Evolutionary conservation across 2,888 invertebrate species (phyloP).

Genomic region (Phortica magna): DNA sequence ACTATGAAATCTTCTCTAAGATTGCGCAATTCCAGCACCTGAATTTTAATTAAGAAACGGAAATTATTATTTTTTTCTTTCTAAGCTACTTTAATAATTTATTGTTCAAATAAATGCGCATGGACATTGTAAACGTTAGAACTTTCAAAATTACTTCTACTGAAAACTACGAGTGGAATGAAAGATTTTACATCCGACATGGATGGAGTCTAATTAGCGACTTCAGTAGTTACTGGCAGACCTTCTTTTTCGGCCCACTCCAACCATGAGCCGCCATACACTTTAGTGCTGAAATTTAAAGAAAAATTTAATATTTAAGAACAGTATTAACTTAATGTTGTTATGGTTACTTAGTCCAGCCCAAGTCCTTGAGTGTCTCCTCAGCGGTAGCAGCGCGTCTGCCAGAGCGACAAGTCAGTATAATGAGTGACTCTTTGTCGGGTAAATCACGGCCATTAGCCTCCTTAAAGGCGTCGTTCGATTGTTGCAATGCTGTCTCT

Average conservation of each 20-base stretch:
- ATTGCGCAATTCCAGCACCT: too few species aligned
- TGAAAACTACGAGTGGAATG: neutral
- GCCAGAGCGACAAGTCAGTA: conserved; percentile 59
- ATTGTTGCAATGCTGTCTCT: conserved; percentile 44
- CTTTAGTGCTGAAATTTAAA: conserved; percentile 43
- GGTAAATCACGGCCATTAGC: conserved; percentile 54
- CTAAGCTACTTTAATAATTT: too few species aligned
- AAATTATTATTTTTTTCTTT: too few species aligned
- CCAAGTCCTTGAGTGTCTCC: conserved; percentile 49
- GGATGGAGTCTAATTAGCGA: conserved; percentile 29
- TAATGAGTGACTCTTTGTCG: conserved; percentile 49
- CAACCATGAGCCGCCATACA: conserved; percentile 60
- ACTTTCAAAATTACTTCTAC: neutral
- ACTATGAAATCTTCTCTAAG: too few species aligned
- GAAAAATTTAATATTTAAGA: neutral
- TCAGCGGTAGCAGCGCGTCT: conserved; percentile 50
- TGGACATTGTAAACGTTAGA: neutral
- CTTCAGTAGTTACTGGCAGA: neutral
- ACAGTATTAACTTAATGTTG: neutral
- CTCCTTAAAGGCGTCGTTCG: conserved; percentile 41
- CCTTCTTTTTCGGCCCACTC: conserved; percentile 61
- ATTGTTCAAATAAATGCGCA: too few species aligned
- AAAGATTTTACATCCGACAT: neutral
- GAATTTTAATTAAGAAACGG: too few species aligned
- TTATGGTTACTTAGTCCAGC: conserved; percentile 52